Conservation (phyloP, 2,888 invertebrate genomes). For the Sialis fuliginosa region DNA sequence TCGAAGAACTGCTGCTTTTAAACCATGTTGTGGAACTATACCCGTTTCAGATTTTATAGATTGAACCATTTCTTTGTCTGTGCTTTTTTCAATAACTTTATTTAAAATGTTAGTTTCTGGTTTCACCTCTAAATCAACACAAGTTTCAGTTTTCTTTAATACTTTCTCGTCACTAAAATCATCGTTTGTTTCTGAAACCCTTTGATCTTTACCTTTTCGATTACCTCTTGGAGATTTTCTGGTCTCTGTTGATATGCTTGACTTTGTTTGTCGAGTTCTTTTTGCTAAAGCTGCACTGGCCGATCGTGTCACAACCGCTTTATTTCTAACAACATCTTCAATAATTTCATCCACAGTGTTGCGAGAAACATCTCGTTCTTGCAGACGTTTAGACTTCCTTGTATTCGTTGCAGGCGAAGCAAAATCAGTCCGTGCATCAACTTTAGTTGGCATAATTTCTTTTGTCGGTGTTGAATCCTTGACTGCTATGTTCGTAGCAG, state of each 20-base stretch:
- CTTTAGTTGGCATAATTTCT: slow-evolving; percentile 29
- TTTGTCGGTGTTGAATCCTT: slow-evolving; percentile 20
- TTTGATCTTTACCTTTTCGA: slow-evolving; percentile 41
- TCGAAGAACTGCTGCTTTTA: slow-evolving; percentile 23
- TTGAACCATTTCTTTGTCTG: slow-evolving; percentile 5
- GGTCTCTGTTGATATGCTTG: slow-evolving; percentile 8
- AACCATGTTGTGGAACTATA: slow-evolving; percentile 19
- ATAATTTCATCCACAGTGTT: slow-evolving; percentile 75
- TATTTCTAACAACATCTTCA: slow-evolving; percentile 71
- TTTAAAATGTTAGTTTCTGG: slow-evolving; percentile 8
- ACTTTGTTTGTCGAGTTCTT: slow-evolving; percentile 32
- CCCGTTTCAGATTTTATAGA: slow-evolving; percentile 12
- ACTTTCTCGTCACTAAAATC: slow-evolving; percentile 39
- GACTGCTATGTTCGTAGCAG: slow-evolving; percentile 24
- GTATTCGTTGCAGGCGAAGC: slow-evolving; percentile 48
- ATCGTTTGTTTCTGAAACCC: slow-evolving; percentile 43
- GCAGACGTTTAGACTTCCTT: slow-evolving; percentile 62
- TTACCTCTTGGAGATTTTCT: slow-evolving; percentile 34
- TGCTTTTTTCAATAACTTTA: slow-evolving; percentile 10
- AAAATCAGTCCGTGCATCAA: slow-evolving; percentile 37
- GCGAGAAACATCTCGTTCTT: slow-evolving; percentile 57
- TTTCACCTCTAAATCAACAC: neutral
- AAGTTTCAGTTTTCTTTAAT: neutral
- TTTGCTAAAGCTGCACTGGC: slow-evolving; percentile 23
- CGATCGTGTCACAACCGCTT: slow-evolving; percentile 24